phyloP scores from a whole-genome alignment of 2,888 invertebrate genomes.

The Charanyca ferruginea region DNA sequence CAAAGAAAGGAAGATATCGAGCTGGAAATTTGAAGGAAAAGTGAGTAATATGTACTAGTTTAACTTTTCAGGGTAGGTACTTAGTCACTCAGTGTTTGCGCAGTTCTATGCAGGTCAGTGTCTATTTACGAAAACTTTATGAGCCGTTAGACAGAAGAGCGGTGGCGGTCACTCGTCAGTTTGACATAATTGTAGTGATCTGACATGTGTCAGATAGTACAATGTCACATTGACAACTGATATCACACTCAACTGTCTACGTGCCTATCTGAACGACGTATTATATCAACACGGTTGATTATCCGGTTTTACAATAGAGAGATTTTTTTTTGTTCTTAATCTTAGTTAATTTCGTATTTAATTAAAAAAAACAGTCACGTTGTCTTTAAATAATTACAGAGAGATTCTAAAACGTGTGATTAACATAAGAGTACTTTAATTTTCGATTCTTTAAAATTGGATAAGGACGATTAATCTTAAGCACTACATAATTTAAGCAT shows the following conservation, averaged over 20 bases:
- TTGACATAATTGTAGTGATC: background rate
- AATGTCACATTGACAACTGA: background rate
- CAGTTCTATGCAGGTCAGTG: background rate
- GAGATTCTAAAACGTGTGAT: conserved; percentile 26
- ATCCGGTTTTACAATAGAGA: background rate
- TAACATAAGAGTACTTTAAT: conserved; percentile 33
- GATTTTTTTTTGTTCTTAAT: conserved; percentile 4
- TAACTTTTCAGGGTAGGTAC: conserved; percentile 6
- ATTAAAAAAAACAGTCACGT: conserved; percentile 3
- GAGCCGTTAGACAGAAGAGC: background rate
- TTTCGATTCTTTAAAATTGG: conserved; percentile 52
- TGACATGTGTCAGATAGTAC: background rate
- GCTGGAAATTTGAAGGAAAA: conserved; percentile 29
- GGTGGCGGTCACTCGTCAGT: background rate
- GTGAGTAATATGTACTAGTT: conserved; percentile 16
- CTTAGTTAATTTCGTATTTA: conserved; percentile 6
- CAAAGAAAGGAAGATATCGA: conserved; percentile 42
- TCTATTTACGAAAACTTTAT: background rate
- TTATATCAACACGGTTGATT: background rate
- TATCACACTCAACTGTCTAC: background rate
- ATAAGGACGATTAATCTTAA: conserved; percentile 65
- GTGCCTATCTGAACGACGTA: background rate
- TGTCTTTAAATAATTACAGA: conserved; percentile 12
- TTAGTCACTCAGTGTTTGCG: background rate
- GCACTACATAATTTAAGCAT: conserved; percentile 62